A percentile compares a stretch with the other conserved stretches of the same genome.
Conservation (phyloP, 2,113 vertebrate genomes). For the Garra rufa region DNA sequence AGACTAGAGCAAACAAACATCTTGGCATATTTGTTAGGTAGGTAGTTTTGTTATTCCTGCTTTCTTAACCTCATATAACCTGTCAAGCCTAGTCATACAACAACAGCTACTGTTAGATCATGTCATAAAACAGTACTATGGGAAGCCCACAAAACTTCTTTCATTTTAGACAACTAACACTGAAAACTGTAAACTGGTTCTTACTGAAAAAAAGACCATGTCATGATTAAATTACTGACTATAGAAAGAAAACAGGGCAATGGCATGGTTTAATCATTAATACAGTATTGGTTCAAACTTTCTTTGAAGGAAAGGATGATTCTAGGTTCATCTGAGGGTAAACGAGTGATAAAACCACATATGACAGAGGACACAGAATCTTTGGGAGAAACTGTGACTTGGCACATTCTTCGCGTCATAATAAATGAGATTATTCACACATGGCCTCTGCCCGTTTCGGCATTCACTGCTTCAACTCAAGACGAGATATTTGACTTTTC, state of each 20-base stretch:
- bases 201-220: neutral
- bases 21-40: neutral
- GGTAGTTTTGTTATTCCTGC: neutral
- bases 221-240: neutral
- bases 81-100: neutral
- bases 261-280: neutral
- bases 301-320: neutral
- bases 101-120: conserved; percentile 3
- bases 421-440: neutral
- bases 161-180: neutral
- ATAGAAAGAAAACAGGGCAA: neutral
- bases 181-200: neutral
- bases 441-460: neutral
- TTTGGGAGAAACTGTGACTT: neutral
- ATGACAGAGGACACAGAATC: neutral
- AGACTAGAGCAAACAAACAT: neutral
- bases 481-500: neutral
- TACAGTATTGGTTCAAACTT: neutral
- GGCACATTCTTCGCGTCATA: conserved; percentile 26
- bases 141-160: neutral
- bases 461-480: neutral
- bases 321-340: conserved; percentile 8
- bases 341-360: conserved; percentile 6
- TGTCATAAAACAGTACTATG: neutral
- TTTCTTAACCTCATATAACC: neutral